phyloP scores from a whole-genome alignment of 1,140 invertebrate genomes.

The Portunus trituberculatus region DNA sequence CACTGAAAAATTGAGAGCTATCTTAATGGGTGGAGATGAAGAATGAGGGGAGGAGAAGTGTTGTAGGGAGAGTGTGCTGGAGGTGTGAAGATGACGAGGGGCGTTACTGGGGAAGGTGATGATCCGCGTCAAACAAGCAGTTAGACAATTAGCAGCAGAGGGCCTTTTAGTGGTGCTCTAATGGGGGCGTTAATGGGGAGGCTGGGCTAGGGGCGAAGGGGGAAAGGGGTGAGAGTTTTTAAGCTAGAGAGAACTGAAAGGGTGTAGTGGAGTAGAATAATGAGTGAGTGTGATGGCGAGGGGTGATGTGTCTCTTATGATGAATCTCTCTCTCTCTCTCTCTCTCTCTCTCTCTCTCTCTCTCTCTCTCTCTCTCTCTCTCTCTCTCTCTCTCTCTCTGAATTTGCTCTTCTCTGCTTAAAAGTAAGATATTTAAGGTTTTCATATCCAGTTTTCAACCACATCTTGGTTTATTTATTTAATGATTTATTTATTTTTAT shows the following conservation, averaged over 20 bases:
- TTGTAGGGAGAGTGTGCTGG: neutral
- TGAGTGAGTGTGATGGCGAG: neutral
- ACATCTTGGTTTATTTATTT: neutral
- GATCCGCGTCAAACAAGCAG: slow-evolving; percentile 45
- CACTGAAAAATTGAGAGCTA: too few relatives aligned
- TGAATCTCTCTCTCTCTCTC: slow-evolving; percentile 31
- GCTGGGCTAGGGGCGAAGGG: neutral
- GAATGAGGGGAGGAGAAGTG: neutral
- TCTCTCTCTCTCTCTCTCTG: slow-evolving; percentile 42
- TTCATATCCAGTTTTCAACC: too few relatives aligned
- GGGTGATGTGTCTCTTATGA: slow-evolving; percentile 19
- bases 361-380: slow-evolving; percentile 38
- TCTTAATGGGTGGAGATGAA: too few relatives aligned
- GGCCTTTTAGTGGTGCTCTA: slow-evolving; percentile 38
- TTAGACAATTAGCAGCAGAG: slow-evolving; percentile 43
- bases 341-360: slow-evolving; percentile 36
- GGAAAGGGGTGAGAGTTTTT: slow-evolving; percentile 31
- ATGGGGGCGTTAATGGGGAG: slow-evolving; percentile 23
- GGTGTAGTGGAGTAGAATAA: slow-evolving; percentile 34
- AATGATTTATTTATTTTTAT: too few relatives aligned
- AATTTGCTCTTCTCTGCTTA: neutral
- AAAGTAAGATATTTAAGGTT: too few relatives aligned
- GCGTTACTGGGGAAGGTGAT: slow-evolving; percentile 35
- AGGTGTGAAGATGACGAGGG: neutral
- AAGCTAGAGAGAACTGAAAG: slow-evolving; percentile 24